These are phyloP conservation scores for Autographa gamma DNA, from an alignment of 2,888 invertebrate genomes.

Conservation along the genomic window DNA sequence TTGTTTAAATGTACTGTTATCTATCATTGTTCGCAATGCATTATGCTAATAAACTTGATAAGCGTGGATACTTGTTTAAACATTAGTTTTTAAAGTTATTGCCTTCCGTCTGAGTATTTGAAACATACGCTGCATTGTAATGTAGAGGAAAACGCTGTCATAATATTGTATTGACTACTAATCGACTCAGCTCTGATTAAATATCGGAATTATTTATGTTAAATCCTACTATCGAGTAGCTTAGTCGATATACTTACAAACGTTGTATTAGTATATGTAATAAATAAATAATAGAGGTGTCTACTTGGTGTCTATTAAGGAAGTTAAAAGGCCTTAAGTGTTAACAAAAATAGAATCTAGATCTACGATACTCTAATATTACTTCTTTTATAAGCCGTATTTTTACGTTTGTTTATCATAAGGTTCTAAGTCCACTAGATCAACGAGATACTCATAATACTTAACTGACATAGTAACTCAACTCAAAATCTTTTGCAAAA, in stretches of 20 bases:
- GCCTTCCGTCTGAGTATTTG: slow-evolving; percentile 2
- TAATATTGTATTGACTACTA: background rate
- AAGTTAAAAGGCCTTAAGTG: too few species aligned
- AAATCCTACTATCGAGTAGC: too few species aligned
- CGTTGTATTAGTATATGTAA: too few species aligned
- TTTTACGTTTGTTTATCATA: too few species aligned
- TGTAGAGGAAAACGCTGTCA: background rate
- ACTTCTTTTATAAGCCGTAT: too few species aligned
- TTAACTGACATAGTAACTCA: background rate
- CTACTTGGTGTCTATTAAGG: too few species aligned
- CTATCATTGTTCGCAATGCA: slow-evolving; percentile 2
- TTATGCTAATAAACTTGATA: slow-evolving; percentile 4
- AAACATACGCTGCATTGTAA: background rate
- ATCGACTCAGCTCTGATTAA: background rate
- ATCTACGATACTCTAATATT: too few species aligned
- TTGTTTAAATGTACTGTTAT: slow-evolving; percentile 18
- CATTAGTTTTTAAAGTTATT: slow-evolving; percentile 1
- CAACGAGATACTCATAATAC: background rate
- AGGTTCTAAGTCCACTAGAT: background rate
- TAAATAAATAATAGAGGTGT: too few species aligned
- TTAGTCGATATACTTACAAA: too few species aligned
- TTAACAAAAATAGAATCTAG: too few species aligned
- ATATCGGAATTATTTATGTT: too few species aligned
- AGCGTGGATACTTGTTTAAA: slow-evolving; percentile 1
- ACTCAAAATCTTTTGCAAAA: slow-evolving; percentile 8